Conservation (phyloP, 2,888 invertebrate species). For the Pheosia tremula region DNA sequence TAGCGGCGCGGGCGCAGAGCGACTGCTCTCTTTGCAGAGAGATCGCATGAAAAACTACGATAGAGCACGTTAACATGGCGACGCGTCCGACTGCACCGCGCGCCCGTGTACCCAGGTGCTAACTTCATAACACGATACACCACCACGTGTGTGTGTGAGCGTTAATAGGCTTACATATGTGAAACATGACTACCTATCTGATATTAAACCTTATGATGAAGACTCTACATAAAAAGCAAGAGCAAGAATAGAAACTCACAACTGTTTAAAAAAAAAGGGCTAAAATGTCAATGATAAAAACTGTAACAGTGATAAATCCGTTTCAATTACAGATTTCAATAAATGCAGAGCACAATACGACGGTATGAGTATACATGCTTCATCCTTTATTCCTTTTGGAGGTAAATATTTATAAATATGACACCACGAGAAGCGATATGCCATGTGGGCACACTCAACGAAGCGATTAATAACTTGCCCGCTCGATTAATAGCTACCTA, state of each 20-base stretch:
- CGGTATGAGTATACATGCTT: constrained; percentile 11
- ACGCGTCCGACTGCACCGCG: constrained; percentile 7
- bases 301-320: too few relatives aligned
- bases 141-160: constrained; percentile 28
- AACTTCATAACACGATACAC: constrained; percentile 39
- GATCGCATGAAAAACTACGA: constrained; percentile 81
- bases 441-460: constrained; percentile 37
- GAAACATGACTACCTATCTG: constrained; percentile 14
- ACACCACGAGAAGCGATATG: constrained; percentile 21
- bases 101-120: constrained; percentile 30
- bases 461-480: constrained; percentile 41
- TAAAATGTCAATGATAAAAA: too few relatives aligned
- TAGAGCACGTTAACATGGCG: constrained; percentile 67
- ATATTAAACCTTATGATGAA: neutral
- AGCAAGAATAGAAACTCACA: too few relatives aligned
- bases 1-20: constrained; percentile 64
- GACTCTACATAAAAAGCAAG: neutral
- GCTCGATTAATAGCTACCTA: constrained; percentile 22
- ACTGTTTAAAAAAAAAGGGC: too few relatives aligned
- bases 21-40: constrained; percentile 79
- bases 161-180: constrained; percentile 35
- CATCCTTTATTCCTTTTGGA: neutral
- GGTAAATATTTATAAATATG: constrained; percentile 20
- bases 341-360: neutral
- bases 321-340: too few relatives aligned